Percentiles rank a stretch among this genome's conserved stretches.
These are phyloP conservation scores for Drosophila kambysellisi DNA, from an alignment of 2,888 invertebrate genomes.

Conservation along the genomic window DNA sequence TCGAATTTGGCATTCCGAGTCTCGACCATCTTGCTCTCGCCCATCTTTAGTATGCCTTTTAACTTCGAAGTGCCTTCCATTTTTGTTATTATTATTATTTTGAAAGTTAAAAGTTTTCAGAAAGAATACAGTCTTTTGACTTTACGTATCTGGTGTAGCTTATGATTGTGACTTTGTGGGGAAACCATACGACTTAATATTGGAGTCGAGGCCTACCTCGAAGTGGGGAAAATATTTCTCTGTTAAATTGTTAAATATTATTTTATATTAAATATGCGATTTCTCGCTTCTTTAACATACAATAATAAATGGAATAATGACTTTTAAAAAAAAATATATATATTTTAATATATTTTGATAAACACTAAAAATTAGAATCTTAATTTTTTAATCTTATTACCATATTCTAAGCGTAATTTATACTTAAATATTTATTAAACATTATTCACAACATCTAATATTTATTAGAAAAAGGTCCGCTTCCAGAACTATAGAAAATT, in stretches of 20 bases:
- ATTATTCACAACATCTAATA: neutral
- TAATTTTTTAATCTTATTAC: neutral
- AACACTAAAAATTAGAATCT: neutral
- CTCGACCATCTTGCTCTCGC: conserved; percentile 11
- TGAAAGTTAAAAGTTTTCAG: neutral
- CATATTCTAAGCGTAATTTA: neutral
- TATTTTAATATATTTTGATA: neutral
- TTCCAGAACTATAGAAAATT: neutral
- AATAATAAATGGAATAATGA: neutral
- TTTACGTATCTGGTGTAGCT: neutral
- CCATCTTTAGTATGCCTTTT: conserved; percentile 49
- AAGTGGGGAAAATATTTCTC: neutral
- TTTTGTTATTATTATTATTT: neutral
- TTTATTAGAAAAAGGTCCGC: neutral
- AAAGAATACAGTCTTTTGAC: neutral
- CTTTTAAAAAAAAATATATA: too few species aligned
- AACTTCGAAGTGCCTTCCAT: conserved; percentile 28
- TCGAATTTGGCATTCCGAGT: conserved; percentile 92
- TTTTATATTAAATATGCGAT: neutral
- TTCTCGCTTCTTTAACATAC: neutral
- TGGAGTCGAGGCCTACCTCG: neutral
- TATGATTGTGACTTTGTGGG: neutral
- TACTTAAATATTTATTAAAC: neutral
- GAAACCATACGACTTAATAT: neutral
- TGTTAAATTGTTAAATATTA: neutral